Evolutionary conservation across 2,888 invertebrate genomes (phyloP).

Genomic region (Eristalinus sepulchralis): DNA sequence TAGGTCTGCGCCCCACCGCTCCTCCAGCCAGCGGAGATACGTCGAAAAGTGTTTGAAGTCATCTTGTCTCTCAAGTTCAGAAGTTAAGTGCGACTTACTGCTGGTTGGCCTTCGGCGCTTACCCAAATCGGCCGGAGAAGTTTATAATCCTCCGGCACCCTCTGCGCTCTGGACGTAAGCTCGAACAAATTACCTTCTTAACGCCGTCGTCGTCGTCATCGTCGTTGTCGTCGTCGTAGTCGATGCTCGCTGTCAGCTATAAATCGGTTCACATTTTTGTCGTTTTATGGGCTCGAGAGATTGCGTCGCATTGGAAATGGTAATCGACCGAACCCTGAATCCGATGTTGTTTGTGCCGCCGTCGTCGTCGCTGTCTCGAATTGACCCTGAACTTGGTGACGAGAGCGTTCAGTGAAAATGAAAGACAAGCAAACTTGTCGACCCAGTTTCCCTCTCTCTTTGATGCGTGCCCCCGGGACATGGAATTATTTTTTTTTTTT

Average conservation of each 20-base stretch:
- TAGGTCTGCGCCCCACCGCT: not conserved
- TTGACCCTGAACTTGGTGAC: conserved; percentile 66
- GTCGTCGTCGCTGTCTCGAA: conserved; percentile 13
- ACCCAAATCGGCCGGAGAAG: not conserved
- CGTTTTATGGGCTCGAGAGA: not conserved
- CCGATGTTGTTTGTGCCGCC: not conserved
- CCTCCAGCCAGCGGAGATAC: not conserved
- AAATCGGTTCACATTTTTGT: not conserved
- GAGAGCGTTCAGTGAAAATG: conserved; percentile 11
- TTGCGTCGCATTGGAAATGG: not conserved
- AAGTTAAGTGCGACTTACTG: not conserved
- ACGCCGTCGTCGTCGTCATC: not conserved
- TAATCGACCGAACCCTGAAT: not conserved
- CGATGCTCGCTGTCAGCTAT: not conserved
- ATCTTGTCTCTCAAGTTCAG: not conserved
- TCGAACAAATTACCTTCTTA: not conserved
- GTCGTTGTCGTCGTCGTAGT: not conserved
- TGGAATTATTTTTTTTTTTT: not conserved
- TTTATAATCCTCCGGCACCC: not conserved
- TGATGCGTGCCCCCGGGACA: not conserved
- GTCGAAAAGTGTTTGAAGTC: not conserved
- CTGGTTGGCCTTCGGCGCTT: conserved; percentile 2
- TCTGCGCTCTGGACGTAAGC: not conserved
- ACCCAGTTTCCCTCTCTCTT: conserved; percentile 1
- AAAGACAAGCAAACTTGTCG: conserved; percentile 21